Base-by-base conservation (phyloP, 2,797 vertebrate genomes). In the Gila robusta region DNA sequence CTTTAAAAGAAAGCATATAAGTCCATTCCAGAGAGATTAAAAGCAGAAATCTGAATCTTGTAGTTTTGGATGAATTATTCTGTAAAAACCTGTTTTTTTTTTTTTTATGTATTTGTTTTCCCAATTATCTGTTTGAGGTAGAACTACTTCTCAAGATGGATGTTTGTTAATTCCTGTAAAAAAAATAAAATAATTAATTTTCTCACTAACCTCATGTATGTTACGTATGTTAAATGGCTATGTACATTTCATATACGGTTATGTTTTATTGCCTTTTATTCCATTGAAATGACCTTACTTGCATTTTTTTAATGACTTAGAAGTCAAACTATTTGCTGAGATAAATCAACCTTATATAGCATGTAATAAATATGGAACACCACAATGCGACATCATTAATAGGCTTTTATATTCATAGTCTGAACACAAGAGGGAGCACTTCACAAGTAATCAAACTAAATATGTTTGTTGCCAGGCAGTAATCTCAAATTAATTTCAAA, bases 341-440 rank as follows among this genome's bases (percentile, higher is more conserved):
- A 79, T 64, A 28, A 39, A 41, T 11, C 62, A 44, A 44, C 23
- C 14, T n/a, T 59, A 41, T 77, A 39, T 17, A 26, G 23, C 37
- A 5, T 21, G 8, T 4, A 23, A 1, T 79, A 39, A 64, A 28
- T 28, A 41, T 64, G n/a, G 35, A 62, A 79, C 76, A 19, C 23
- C 14, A 21, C 2, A 32, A 41, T 4, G 12, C 39, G 19, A 82
- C 28, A 64, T 76, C 52, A 79, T 85, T 72, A 49, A 64, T 73
- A 28, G 37, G 28, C 16, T 35, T 47, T 23, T 78, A 28, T 76
- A 83, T 87, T 85, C 86, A 83, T 54, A 54, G 32, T 81, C 4
- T 81, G 59, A 87, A 87, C 89, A 92, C 90, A 74, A 91, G 92
- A 83, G 89, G 91, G 91, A 87, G 82, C 84, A 87, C 66, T 86